phyloP scores from a whole-genome alignment of 2,888 invertebrate species.

The Synanthedon myopaeformis region DNA sequence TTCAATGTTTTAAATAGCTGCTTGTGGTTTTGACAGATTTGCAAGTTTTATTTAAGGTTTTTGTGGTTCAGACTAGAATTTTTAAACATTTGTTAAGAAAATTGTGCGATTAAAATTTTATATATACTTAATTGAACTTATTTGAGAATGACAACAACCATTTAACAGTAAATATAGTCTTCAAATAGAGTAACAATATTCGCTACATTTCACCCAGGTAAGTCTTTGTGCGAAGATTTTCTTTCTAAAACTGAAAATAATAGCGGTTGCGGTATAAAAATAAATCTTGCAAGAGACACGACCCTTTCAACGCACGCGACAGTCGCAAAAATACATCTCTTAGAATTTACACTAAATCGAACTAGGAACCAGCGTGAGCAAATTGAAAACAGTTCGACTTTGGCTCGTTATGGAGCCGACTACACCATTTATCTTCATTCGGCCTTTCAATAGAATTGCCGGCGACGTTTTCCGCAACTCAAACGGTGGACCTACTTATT shows the following conservation, averaged over 20 bases:
- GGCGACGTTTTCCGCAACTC: constrained; percentile 60
- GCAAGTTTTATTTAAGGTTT: too few species aligned
- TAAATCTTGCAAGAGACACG: constrained; percentile 6
- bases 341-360: constrained; percentile 52
- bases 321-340: constrained; percentile 14
- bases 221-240: background rate
- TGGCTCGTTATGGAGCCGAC: constrained; percentile 59
- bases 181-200: too few species aligned
- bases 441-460: constrained; percentile 62
- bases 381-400: constrained; percentile 65
- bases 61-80: too few species aligned
- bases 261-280: constrained; percentile 10
- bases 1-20: too few species aligned
- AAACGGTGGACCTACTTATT: constrained; percentile 64
- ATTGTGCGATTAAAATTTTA: too few species aligned
- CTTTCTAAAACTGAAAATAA: constrained; percentile 13
- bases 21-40: too few species aligned
- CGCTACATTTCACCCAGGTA: background rate
- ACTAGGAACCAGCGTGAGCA: constrained; percentile 37
- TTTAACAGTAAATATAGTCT: too few species aligned
- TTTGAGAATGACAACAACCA: too few species aligned
- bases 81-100: too few species aligned
- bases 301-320: constrained; percentile 10
- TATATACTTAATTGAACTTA: too few species aligned
- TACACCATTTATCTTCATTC: constrained; percentile 66